Evolutionary conservation across 2,888 invertebrate species (phyloP), one percentile per base, ranked within the genome.

Genomic region (Cephus pygmeus): DNA sequence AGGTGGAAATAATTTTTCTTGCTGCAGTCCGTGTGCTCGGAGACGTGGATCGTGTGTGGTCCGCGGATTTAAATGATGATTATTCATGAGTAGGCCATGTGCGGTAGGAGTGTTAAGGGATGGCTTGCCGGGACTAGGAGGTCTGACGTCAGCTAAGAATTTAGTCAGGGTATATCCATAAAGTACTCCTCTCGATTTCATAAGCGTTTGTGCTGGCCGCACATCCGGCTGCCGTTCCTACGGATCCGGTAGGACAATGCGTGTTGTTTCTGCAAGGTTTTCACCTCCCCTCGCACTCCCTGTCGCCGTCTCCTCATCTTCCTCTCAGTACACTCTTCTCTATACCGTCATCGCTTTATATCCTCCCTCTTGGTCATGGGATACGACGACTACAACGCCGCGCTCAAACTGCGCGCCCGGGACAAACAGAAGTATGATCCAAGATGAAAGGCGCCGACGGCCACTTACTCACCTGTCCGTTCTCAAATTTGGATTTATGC

Each of bases 361-460:
- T 34, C 31, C 23, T 33, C 23, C 31, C 34, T 31, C 33, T 35
- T 68, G 69, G 71, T 71, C 33, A 34, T 34, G 71, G 33, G 71
- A 31, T 34, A 34, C 71, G 12, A 71, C 71, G 31, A 33, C 31
- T 15, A 71, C 69, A 12, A 69, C 31, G 30, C 30, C 69, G 69
- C 33, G 69, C 71, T 71, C 23, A 34, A 31, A 33, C 33, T 34
- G 15, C 33, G 71, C 71, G 33, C 31, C n/a, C 83, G 84, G 85
- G 85, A 88, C 88, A 87, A 88, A 88, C 89, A 87, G 87, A 88
- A 88, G 90, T 89, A 89, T 87, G 90, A 90, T 89, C 88, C 89
- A 84, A 90, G 87, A 89, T 90, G 84, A 90, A 90, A 90, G 88
- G 77, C 73, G 85, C 90, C 89, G 90, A 86, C 83, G 82, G 69